A percentile compares a stretch with the other conserved stretches of the same genome.
Conservation (phyloP, 2,113 vertebrate species). For the Oplegnathus fasciatus region DNA sequence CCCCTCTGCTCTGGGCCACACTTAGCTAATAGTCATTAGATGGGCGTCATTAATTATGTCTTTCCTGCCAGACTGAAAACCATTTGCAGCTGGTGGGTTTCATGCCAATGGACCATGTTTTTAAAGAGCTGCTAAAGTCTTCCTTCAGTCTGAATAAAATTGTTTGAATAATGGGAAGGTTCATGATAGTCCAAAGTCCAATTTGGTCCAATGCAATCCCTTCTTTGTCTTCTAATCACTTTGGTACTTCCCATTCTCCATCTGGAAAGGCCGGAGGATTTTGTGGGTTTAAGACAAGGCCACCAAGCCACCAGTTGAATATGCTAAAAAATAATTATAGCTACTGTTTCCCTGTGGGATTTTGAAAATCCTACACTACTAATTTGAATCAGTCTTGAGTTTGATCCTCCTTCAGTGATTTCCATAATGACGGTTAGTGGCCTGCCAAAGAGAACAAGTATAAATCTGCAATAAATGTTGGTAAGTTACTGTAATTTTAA, state of each 20-base stretch:
- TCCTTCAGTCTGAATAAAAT: slow-evolving; percentile 33
- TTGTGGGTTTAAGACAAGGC: slow-evolving; percentile 33
- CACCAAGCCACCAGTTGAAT: slow-evolving; percentile 11
- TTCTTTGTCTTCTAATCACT: slow-evolving; percentile 43
- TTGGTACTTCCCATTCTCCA: not conserved
- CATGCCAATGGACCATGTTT: slow-evolving; percentile 40
- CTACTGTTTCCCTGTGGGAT: not conserved
- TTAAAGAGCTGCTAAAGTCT: slow-evolving; percentile 53
- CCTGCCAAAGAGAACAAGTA: slow-evolving; percentile 1
- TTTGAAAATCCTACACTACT: slow-evolving; percentile 14
- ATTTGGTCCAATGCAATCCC: not conserved
- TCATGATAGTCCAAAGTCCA: slow-evolving; percentile 32
- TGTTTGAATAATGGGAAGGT: slow-evolving; percentile 41
- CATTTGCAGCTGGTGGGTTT: slow-evolving; percentile 60
- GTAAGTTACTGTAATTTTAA: slow-evolving; percentile 20
- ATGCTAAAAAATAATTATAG: slow-evolving; percentile 24
- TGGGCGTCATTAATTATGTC: slow-evolving; percentile 73
- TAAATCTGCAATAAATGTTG: slow-evolving; percentile 15
- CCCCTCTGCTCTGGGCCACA: slow-evolving; percentile 60
- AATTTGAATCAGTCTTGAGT: slow-evolving; percentile 14
- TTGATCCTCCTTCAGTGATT: slow-evolving; percentile 30
- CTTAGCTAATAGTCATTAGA: slow-evolving; percentile 76
- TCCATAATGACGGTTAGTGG: slow-evolving; percentile 10
- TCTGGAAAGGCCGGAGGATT: slow-evolving; percentile 21
- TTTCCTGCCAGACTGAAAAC: slow-evolving; percentile 64